Evolutionary conservation across 2,797 vertebrate species (phyloP).

Genomic region (Hypotaenidia philippensis): DNA sequence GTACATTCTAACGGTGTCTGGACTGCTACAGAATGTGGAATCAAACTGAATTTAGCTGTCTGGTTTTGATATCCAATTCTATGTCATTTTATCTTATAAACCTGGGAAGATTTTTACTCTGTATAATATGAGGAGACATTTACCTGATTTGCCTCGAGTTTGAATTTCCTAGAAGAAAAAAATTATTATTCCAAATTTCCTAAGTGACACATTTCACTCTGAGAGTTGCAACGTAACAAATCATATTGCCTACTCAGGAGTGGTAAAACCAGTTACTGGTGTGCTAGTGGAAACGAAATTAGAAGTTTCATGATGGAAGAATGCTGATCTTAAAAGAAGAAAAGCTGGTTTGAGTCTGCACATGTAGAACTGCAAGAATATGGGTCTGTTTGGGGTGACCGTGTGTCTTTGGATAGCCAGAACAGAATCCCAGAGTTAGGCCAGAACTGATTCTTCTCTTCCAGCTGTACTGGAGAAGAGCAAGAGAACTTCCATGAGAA

Average conservation of each 20-base stretch:
- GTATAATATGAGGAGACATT: slow-evolving; percentile 6
- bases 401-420: neutral
- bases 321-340: neutral
- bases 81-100: neutral
- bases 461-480: neutral
- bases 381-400: neutral
- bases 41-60: neutral
- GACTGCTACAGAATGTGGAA: neutral
- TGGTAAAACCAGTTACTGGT: neutral
- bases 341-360: neutral
- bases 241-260: neutral
- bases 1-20: neutral
- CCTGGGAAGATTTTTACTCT: neutral
- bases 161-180: slow-evolving; percentile 1
- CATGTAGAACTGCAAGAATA: neutral
- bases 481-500: neutral
- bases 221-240: neutral
- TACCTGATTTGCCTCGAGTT: slow-evolving; percentile 48
- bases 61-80: neutral
- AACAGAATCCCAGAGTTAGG: neutral
- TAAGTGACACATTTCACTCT: slow-evolving; percentile 18
- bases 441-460: neutral
- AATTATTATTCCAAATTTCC: neutral
- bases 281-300: neutral
- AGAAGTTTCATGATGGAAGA: neutral